Evolutionary conservation across 2,888 invertebrate species (phyloP), one percentile per base, ranked within the genome.

Genomic region (Asteroscopus sphinx): DNA sequence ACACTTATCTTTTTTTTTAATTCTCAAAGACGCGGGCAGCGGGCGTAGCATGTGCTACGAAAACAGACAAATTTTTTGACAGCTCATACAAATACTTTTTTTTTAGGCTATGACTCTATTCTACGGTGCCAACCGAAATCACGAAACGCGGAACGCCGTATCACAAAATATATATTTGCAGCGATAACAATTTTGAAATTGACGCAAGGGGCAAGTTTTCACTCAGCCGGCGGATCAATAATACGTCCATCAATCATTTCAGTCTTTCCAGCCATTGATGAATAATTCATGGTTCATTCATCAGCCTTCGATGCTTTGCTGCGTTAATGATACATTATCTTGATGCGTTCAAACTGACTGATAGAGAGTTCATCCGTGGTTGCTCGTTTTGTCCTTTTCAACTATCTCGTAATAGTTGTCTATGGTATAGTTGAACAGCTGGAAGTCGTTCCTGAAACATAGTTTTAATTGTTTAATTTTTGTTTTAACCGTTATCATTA

Each of bases 391-490:
- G 36, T 25, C 88, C 86, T 39, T 52, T 15, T 72, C 87, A 8
- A 94, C 95, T 75, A 96, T 91, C 76, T 96, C 95, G 79, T 96
- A 91, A 85, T 96, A 97, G 69, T 95, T 96, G 73, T 96, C 95
- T 80, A 97, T 95, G 59, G 96, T 96, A 86, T 98, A 98, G 82
- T 97, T 97, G 93, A 98, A 98, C 63, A 98, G 94, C 85, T 96
- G 96, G 88, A 98, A 98, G 89, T 98, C 98, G 82, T 97, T 96
- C 87, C 97, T 97, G 94, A 26, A 95, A 95, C 68, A 73, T 17
- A 46, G 30, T 44, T 13, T n/a, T n/a, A n/a, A n/a, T n/a, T n/a
- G n/a, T n/a, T n/a, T n/a, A n/a, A n/a, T n/a, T n/a, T n/a, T n/a
- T n/a, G n/a, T n/a, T n/a, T n/a, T n/a, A n/a, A n/a, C n/a, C n/a